Conservation (phyloP, 2,888 invertebrate genomes). For the Nezara viridula region DNA sequence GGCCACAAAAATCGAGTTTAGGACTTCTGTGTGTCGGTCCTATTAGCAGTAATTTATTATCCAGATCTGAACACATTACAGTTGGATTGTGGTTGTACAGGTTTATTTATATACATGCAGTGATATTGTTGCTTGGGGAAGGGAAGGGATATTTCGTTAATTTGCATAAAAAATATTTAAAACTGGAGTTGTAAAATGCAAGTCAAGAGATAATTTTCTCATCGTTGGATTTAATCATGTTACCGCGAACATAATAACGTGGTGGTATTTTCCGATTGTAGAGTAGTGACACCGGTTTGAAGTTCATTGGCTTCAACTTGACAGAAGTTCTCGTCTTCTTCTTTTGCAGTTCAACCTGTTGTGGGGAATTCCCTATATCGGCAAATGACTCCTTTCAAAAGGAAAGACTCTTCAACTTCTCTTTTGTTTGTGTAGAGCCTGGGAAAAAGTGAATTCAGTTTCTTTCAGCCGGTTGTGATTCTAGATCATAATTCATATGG, state of each 20-base stretch:
- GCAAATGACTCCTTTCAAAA: neutral
- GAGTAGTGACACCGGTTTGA: conserved; percentile 35
- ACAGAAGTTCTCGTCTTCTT: neutral
- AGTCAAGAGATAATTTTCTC: neutral
- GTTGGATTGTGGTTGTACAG: too few species aligned
- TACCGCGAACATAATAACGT: neutral
- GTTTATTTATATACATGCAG: neutral
- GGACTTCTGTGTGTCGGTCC: too few species aligned
- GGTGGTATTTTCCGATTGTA: neutral
- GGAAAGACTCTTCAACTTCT: neutral
- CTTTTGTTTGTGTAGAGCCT: neutral
- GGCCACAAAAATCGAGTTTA: too few species aligned
- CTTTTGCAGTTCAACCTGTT: conserved; percentile 9
- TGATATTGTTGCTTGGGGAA: neutral
- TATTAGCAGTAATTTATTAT: too few species aligned
- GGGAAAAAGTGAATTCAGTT: neutral
- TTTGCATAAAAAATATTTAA: neutral
- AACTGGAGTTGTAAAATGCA: neutral
- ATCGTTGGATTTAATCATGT: neutral
- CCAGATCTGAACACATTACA: too few species aligned
- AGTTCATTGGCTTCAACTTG: neutral
- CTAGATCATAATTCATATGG: too few species aligned
- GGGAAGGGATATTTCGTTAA: neutral
- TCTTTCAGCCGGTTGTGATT: neutral
- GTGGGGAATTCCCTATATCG: neutral